Evolutionary conservation across 2,888 invertebrate species (phyloP).

Genomic region (Odontothrips loti): DNA sequence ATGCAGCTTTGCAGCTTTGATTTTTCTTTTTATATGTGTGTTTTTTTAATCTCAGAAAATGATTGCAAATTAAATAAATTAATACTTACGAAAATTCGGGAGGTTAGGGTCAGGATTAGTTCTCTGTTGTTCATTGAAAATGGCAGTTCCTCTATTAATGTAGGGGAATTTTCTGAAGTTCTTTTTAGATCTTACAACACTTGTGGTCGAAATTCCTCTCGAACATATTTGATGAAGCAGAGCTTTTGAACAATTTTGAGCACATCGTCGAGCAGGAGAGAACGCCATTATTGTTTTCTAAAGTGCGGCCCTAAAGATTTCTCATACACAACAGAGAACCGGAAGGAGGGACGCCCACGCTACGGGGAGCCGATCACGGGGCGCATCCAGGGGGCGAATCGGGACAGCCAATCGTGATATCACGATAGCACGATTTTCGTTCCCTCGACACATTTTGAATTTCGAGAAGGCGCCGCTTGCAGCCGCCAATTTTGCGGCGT

Average conservation of each 20-base stretch:
- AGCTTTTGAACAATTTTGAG: neutral
- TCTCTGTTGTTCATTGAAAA: conserved; percentile 59
- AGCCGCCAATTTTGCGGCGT: too few species aligned
- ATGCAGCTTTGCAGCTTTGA: too few species aligned
- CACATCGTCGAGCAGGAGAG: neutral
- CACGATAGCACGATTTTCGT: too few species aligned
- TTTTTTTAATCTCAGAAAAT: neutral
- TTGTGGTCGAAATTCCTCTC: conserved; percentile 28
- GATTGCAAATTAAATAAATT: conserved; percentile 27
- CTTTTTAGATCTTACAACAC: conserved; percentile 58
- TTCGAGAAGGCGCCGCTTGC: too few species aligned
- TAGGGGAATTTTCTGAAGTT: conserved; percentile 78
- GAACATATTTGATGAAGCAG: neutral
- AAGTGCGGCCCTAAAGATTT: neutral
- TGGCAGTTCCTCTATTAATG: conserved; percentile 64
- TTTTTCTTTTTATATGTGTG: too few species aligned
- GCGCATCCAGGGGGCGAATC: too few species aligned
- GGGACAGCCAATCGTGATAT: too few species aligned
- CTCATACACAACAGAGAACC: neutral
- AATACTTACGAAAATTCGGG: conserved; percentile 57
- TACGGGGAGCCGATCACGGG: too few species aligned
- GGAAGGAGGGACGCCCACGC: too few species aligned
- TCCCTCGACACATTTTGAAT: too few species aligned
- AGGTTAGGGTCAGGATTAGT: conserved; percentile 58
- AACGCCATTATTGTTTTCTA: conserved; percentile 9